Evolutionary conservation across 2,113 vertebrate species (phyloP), one percentile per base, ranked within the genome.

Genomic region (Orcinus orca): DNA sequence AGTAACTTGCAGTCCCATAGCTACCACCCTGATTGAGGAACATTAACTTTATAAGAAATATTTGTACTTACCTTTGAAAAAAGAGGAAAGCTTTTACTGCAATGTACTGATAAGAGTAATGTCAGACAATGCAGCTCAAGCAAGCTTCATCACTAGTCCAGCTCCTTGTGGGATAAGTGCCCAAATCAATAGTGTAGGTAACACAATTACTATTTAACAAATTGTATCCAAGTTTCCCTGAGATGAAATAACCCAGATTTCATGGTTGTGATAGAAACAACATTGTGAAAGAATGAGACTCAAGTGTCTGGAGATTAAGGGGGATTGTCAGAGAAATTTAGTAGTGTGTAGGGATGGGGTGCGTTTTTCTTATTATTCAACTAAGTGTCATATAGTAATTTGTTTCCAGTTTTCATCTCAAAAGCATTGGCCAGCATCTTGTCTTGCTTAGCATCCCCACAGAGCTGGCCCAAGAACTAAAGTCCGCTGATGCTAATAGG

Each of bases 111-210:
- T 25, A 73, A 87, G n/a, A 92, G 62, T 95, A 96, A 97, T 50
- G 55, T 77, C 85, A 97, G 93, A 33, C 15, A 3, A 29, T 38
- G 70, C 18, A 50, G 26, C 44, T 85, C 79, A 88, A 95, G 96
- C 20, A 67, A 98, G 85, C 53, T 50, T 33, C 13, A 58, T 90
- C 76, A 41, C 20, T 31, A 38, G 47, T 33, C 74, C 92, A 93
- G 1, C 1, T 63, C 84, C 70, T 60, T 1, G 1, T 31, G 29
- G 63, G 77, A 97, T 92, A 73, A 73, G 7, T 92, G 94, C 82
- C 79, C 67, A 98, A 97, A 97, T 97, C 96, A 97, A 93, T 97
- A 95, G 6, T 65, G 44, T 74, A 96, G 92, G 89, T 95, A 97
- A 95, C 26, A 90, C 93, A 98, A 95, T 96, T 96, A 36, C 50